Base-by-base conservation (phyloP, 2,888 invertebrate genomes). In the Hirtodrosophila trivittata region DNA sequence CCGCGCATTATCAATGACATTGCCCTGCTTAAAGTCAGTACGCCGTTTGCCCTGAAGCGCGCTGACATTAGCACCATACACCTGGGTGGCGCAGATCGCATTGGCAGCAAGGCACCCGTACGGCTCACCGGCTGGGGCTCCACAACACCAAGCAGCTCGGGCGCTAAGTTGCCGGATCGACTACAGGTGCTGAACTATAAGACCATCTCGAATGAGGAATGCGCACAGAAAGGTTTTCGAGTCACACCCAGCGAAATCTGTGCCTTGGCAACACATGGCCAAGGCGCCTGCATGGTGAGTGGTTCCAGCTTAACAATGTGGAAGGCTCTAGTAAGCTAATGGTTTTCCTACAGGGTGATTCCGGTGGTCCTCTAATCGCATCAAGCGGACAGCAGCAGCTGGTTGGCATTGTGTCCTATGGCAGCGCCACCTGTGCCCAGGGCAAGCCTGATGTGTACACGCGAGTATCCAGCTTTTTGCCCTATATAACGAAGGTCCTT, bases 121-220 rank as follows among this genome's bases (percentile, higher is more conserved):
- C 88, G 87, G 0, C 63, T 90, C 38, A 89, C 90, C 1, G 91
- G 91, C 9, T 91, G 91, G 91, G 91, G 91, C 25, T 80, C 87
- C 1, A 86, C 70, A 1, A 74, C 78, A 4, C 66, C 87, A 1
- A 74, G 60, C 10, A 85, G 68, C 16, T 64, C 81, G 7, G 54
- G 66, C 1, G 57, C 64, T 1, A 72, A 66, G 6, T 74, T 91
- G 35, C 89, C 91, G 4, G 86, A 89, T 49, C 75, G 78, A 4
- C 67, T 91, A 30, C 89, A 89, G 76, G 82, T 85, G 25, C 76
- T 90, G 3, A 66, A 86, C 51, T 89, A 91, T 52, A 73, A 72
- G 13, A 90, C 91, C 30, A 87, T 91, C 10, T 75, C 90, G 45
- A 91, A 91, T 69, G 84, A 73, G 28, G 88, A 89, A 41, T 91